These are phyloP conservation scores for Chromis chromis DNA, from an alignment of 2,797 vertebrate species.

Conservation along the genomic window DNA sequence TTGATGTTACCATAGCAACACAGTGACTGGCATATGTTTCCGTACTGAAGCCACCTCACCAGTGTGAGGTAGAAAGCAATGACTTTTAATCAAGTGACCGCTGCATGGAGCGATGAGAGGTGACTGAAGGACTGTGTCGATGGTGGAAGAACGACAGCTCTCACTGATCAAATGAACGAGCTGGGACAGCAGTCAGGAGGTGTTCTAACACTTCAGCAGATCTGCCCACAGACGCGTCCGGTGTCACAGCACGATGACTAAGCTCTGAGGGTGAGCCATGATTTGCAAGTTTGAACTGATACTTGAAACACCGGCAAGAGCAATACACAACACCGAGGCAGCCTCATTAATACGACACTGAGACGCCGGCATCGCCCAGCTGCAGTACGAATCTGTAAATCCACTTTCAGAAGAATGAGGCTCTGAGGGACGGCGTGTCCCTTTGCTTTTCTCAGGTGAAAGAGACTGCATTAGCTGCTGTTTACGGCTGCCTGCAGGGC, in stretches of 20 bases:
- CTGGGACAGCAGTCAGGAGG: conserved; percentile 44
- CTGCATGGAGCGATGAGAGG: background rate
- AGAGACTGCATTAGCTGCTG: conserved; percentile 50
- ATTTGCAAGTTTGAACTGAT: conserved; percentile 44
- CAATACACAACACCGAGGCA: conserved; percentile 6
- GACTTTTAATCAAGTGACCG: conserved; percentile 10
- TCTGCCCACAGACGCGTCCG: conserved; percentile 46
- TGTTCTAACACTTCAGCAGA: conserved; percentile 53
- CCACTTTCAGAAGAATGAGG: conserved; percentile 12
- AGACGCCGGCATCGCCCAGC: background rate
- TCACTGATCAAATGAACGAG: conserved; percentile 11
- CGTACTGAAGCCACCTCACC: conserved; percentile 34
- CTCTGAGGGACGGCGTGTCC: conserved; percentile 20
- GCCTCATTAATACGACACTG: background rate
- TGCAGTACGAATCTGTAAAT: background rate
- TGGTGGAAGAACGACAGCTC: background rate
- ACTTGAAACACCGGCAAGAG: conserved; percentile 13
- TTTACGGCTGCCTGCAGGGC: conserved; percentile 47
- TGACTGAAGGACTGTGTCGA: conserved; percentile 24
- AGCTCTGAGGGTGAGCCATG: conserved; percentile 38
- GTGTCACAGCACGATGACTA: conserved; percentile 51
- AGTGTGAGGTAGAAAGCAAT: conserved; percentile 12
- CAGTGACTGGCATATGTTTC: conserved; percentile 22
- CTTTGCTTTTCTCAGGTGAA: conserved; percentile 64
- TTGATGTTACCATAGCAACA: conserved; percentile 68